Evolutionary conservation across 2,113 vertebrate genomes (phyloP), one percentile per base, ranked within the genome.

Genomic region (Barbus barbus): DNA sequence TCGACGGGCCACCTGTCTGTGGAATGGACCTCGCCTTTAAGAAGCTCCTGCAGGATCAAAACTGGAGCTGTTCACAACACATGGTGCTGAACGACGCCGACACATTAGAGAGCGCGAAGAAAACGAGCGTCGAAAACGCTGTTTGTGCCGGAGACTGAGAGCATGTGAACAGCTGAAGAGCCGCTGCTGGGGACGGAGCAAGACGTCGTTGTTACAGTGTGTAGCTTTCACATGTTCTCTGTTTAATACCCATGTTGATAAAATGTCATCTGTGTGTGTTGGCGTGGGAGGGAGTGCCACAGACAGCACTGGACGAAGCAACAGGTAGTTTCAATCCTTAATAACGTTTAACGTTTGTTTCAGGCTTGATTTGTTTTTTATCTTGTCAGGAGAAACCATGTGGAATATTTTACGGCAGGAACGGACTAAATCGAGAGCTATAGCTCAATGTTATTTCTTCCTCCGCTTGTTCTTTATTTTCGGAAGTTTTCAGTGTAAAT

Each of bases 1-100:
- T 88, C 89, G 89, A 87, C 89, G 92, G 94, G 93, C 94, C 94
- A 95, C 93, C 95, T 93, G 93, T 93, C 91, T 93, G 92, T 84
- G 46, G 60, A 56, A 26, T 69, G 61, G 67, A 83, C 28, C 77
- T 81, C 72, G 84, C 82, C 94, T 96, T 96, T 96, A 91, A 91
- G 87, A 89, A 89, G 89, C 87, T 75, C 86, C 75, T 78, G 83
- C 58, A 48, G 38, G 72, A 67, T 48, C 74, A 76, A 81, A 85
- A 74, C 61, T 18, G 53, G 82, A 88, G 86, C 84, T 78, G 77
- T 82, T 86, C 79, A 73, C 65, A 28, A 77, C 86, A 84, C 83
- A 83, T 88, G 81, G 85, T 82, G 76, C 84, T 63, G 86, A 86
- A 72, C n/a, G 38, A 83, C 58, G 53, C 69, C 28, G 63, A 69